Evolutionary conservation across 2,888 invertebrate genomes (phyloP), one percentile per base, ranked within the genome.

Genomic region (Pachycephus smyrnensis): DNA sequence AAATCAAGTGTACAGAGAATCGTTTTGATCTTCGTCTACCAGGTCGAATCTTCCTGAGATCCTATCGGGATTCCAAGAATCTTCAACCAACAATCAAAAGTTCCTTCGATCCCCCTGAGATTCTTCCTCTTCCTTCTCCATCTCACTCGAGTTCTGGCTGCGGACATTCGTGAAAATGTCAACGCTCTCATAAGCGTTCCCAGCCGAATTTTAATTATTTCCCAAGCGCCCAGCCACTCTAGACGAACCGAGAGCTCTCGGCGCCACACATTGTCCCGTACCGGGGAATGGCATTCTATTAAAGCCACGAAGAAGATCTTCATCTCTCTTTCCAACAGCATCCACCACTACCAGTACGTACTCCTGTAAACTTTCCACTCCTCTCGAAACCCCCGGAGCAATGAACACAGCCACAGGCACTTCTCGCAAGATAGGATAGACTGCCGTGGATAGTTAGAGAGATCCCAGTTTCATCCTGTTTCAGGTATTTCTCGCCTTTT

Each of bases 281-380:
- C 74, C 77, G 33, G 68, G 74, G 85, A 84, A 84, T 83, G 83
- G 85, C 83, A 86, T 86, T 73, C 86, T 82, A 86, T 85, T 86
- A 85, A 85, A 85, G 80, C 80, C 84, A 76, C 80, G 81, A 79
- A 83, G 83, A 85, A 69, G 80, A 80, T 82, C 55, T 23, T 55
- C 55, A 23, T 55, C 9, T 23, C 55, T 23, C 55, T 23, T 55
- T 55, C 40, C 40, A 23, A 1, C 55, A 55, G 55, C 55, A 55
- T 55, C 15, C 40, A 55, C 9, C 55, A 9, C 55, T 15, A 9
- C 23, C 55, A 23, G 55, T 23, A 55, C 55, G 55, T 55, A 55
- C 55, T 55, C 55, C 55, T 23, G 23, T 23, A 55, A 55, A 55
- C 9, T 55, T 55, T 23, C 55, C 23, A 55, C 55, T 55, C 23